These are phyloP conservation scores for Boulengeromyrus knoepffleri DNA, from an alignment of 2,113 vertebrate genomes.

Conservation along the genomic window DNA sequence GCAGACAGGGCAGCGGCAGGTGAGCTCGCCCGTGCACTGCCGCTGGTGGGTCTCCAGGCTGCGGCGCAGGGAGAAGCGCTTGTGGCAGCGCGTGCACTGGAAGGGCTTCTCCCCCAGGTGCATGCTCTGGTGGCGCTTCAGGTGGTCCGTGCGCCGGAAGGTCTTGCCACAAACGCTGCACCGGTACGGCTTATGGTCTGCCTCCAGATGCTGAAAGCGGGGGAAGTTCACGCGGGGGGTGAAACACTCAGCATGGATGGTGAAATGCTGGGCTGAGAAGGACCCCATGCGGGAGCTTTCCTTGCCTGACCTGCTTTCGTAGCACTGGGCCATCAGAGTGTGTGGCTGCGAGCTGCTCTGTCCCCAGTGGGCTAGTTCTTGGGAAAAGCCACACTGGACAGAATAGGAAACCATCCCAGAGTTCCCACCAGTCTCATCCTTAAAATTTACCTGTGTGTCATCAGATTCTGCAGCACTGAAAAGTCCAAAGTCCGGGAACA, in stretches of 20 bases:
- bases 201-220: neutral
- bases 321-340: neutral
- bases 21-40: constrained; percentile 13
- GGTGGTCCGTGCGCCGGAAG: constrained; percentile 14
- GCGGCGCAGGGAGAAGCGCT: constrained; percentile 22
- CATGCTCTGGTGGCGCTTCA: constrained; percentile 17
- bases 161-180: constrained; percentile 9
- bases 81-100: constrained; percentile 12
- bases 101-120: constrained; percentile 23
- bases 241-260: constrained; percentile 17
- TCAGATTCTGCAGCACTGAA: neutral
- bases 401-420: neutral
- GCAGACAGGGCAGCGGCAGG: constrained; percentile 15
- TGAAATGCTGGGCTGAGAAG: neutral
- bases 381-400: neutral
- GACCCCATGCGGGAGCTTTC: neutral
- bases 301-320: neutral
- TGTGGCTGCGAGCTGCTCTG: neutral
- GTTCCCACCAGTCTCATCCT: neutral
- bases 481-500: neutral
- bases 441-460: neutral
- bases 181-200: constrained; percentile 16
- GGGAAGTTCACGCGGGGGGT: constrained; percentile 10
- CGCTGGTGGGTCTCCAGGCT: constrained; percentile 16
- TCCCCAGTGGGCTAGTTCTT: constrained; percentile 5